Conservation (phyloP, 2,797 vertebrate genomes). For the Myripristis jacobus region DNA sequence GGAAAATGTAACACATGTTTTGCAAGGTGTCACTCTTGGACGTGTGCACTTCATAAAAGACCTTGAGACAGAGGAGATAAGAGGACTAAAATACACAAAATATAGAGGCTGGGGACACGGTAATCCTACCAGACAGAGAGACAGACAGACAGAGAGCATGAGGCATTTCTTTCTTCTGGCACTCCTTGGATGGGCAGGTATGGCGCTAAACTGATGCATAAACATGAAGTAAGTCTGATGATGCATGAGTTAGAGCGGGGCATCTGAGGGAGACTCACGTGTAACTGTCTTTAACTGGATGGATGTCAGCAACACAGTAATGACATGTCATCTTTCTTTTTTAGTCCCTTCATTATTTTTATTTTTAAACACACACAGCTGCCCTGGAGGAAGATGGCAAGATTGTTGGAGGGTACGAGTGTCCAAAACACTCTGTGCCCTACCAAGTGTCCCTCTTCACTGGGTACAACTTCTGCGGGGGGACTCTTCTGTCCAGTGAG, state of each 20-base stretch:
- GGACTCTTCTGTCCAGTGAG: constrained; percentile 81
- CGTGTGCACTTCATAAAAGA: constrained; percentile 37
- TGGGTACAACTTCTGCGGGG: constrained; percentile 86
- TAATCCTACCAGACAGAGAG: constrained; percentile 6
- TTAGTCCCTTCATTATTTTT: background rate
- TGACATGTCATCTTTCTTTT: background rate
- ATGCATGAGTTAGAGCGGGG: background rate
- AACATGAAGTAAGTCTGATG: background rate
- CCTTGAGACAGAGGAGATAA: constrained; percentile 73
- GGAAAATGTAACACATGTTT: constrained; percentile 74
- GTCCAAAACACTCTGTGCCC: constrained; percentile 75
- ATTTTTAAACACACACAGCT: constrained; percentile 47
- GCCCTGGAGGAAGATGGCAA: constrained; percentile 77
- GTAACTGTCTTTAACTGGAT: background rate
- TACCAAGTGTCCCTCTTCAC: constrained; percentile 86
- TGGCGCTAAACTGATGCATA: background rate
- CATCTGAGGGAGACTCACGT: background rate
- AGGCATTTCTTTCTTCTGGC: constrained; percentile 63
- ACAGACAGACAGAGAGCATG: constrained; percentile 52
- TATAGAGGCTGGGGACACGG: constrained; percentile 8
- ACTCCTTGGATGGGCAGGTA: constrained; percentile 70
- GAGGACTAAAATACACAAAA: constrained; percentile 51
- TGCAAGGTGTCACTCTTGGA: constrained; percentile 43
- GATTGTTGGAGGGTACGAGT: constrained; percentile 87
- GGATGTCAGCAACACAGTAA: background rate